A percentile compares a stretch with the other conserved stretches of the same genome.
Evolutionary conservation across 2,888 invertebrate species (phyloP).

Genomic region (Hecatera dysodea): DNA sequence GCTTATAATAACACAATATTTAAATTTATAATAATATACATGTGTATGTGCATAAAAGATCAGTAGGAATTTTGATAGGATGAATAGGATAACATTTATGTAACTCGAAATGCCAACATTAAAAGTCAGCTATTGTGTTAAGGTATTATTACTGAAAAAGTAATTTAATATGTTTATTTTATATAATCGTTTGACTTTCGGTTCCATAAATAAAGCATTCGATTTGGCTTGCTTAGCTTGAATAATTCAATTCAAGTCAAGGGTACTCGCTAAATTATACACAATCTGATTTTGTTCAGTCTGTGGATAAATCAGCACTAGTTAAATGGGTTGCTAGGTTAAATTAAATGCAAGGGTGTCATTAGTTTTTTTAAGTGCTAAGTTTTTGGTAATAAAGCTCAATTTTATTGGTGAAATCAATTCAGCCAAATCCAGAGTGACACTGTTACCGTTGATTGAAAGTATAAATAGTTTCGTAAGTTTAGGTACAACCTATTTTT

Average conservation of each 20-base stretch:
- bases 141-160: not conserved
- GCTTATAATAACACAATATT: not conserved
- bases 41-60: not conserved
- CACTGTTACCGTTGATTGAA: not conserved
- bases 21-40: not conserved
- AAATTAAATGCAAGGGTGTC: not conserved
- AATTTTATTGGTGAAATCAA: not conserved
- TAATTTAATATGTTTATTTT: not conserved
- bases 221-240: not conserved
- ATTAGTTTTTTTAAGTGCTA: not conserved
- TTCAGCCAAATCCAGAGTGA: not conserved
- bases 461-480: not conserved
- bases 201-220: not conserved
- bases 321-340: too few species aligned
- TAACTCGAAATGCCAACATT: not conserved
- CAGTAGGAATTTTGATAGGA: not conserved
- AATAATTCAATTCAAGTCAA: not conserved
- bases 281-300: too few species aligned
- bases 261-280: too few species aligned
- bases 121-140: not conserved
- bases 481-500: not conserved
- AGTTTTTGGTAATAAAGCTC: not conserved
- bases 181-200: not conserved
- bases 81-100: not conserved
- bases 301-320: too few species aligned